Evolutionary conservation across 2,797 vertebrate species (phyloP).

Genomic region (Hirundo rustica): DNA sequence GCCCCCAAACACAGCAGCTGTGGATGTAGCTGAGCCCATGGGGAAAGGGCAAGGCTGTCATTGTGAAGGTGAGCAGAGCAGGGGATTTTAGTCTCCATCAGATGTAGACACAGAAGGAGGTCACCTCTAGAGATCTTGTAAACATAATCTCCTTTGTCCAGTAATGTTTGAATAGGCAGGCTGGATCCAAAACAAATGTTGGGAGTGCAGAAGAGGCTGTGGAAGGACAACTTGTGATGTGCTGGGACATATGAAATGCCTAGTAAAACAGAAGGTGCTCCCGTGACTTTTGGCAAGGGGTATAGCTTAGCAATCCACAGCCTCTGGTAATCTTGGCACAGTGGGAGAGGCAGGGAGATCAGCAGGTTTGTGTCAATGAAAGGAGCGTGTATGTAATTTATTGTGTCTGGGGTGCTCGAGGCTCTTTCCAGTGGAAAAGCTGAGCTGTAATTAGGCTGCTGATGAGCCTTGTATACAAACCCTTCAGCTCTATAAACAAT

Average conservation of each 20-base stretch:
- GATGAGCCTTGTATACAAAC: neutral
- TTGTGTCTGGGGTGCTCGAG: neutral
- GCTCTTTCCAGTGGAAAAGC: conserved; percentile 34
- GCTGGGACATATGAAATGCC: neutral
- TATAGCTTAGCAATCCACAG: neutral
- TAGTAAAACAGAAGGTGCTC: conserved; percentile 23
- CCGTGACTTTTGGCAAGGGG: neutral
- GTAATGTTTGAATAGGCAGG: neutral
- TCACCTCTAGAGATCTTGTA: conserved; percentile 6
- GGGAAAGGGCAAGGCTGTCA: neutral
- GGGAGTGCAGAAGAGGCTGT: neutral
- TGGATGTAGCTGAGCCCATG: neutral
- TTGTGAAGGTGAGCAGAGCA: neutral
- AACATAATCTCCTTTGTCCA: conserved; percentile 1
- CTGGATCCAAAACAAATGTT: neutral
- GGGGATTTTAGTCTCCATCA: conserved; percentile 16
- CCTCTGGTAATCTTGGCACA: neutral
- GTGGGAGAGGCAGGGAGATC: neutral
- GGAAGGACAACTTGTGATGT: neutral
- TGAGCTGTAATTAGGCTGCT: conserved; percentile 48
- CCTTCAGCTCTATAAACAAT: neutral
- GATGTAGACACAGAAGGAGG: neutral
- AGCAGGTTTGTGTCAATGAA: neutral
- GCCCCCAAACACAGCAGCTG: neutral
- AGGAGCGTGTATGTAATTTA: neutral